Base-by-base conservation (phyloP, 2,797 vertebrate genomes). In the Hydrolagus colliei region DNA sequence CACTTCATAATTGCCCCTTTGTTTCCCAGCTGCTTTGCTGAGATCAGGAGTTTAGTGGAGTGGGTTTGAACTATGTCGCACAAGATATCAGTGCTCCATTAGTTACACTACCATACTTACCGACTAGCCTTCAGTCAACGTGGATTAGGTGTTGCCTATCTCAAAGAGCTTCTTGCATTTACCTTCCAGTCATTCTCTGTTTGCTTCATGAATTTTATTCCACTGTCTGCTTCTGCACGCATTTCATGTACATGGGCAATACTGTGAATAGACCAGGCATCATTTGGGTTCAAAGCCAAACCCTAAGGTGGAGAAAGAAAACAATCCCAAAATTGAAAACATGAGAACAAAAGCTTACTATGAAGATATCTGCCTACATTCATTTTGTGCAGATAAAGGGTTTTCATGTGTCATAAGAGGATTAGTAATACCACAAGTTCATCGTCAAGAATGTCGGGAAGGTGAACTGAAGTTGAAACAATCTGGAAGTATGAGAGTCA, bases 171-270 rank as follows among this genome's bases (percentile, higher is more conserved):
- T 86, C 35, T 72, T 32, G 72, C 0, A 0, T 11, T 18, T 90
- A 98, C 98, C 96, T 94, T 94, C 98, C 98, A 99, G 89, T 96
- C 92, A 85, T 89, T 90, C 89, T 99, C 97, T 0, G 93, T 94
- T 63, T 87, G 88, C 89, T 93, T 90, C 96, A 99, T 95, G 88
- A 98, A 98, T 84, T 92, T 91, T 87, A 98, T 74, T 0, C 97
- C 97, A 4, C 93, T 93, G 87, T 95, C 91, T 89, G 96, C 27
- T 78, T 97, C 95, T 0, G 94, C 96, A 87, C 89, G 96, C 98
- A 99, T 98, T 92, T 99, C 98, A 35, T 95, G 93, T 32, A 98
- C 67, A 0, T 99, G 98, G 52, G 97, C 97, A 0, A 98, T 12
- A 0, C 97, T 90, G 87, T 99, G 98, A 74, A 94, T 95, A 0